These are phyloP conservation scores for Thymelicus lineola DNA, from an alignment of 2,888 invertebrate genomes.

Conservation along the genomic window DNA sequence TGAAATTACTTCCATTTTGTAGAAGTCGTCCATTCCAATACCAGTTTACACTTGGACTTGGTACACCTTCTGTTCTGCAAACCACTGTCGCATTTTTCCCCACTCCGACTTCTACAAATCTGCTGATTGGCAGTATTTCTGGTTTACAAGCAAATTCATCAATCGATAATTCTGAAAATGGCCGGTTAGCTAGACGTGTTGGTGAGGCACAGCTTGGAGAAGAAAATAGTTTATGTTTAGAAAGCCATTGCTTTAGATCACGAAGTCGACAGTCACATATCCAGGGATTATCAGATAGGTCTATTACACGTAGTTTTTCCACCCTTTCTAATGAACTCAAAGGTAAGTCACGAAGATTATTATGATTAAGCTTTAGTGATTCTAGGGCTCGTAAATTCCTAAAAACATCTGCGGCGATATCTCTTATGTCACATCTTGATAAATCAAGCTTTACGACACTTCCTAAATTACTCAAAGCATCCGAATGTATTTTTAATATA, in stretches of 20 bases:
- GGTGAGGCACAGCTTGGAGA: slow-evolving; percentile 92
- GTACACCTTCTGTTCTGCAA: slow-evolving; percentile 92
- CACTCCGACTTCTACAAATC: slow-evolving; percentile 91
- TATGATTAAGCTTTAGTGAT: slow-evolving; percentile 92
- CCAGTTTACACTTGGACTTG: slow-evolving; percentile 93
- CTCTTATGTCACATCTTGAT: slow-evolving; percentile 92
- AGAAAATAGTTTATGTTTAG: slow-evolving; percentile 90
- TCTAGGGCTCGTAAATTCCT: slow-evolving; percentile 91
- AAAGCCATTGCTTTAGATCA: slow-evolving; percentile 92
- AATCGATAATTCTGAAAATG: slow-evolving; percentile 90
- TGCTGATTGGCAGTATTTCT: slow-evolving; percentile 90
- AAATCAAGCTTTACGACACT: slow-evolving; percentile 93
- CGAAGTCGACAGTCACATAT: slow-evolving; percentile 94
- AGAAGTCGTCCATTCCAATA: slow-evolving; percentile 93
- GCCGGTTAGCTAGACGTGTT: slow-evolving; percentile 88
- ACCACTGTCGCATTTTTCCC: slow-evolving; percentile 94
- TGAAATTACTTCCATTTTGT: slow-evolving; percentile 91
- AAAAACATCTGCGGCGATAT: slow-evolving; percentile 89
- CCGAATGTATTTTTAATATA: slow-evolving; percentile 90
- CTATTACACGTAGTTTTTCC: slow-evolving; percentile 91
- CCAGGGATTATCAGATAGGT: slow-evolving; percentile 95
- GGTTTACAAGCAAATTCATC: slow-evolving; percentile 95
- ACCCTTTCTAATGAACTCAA: slow-evolving; percentile 90
- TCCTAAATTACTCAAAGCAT: slow-evolving; percentile 90
- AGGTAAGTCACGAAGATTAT: slow-evolving; percentile 90